phyloP scores from a whole-genome alignment of 2,113 vertebrate species.

The Cyanocitta stelleri region DNA sequence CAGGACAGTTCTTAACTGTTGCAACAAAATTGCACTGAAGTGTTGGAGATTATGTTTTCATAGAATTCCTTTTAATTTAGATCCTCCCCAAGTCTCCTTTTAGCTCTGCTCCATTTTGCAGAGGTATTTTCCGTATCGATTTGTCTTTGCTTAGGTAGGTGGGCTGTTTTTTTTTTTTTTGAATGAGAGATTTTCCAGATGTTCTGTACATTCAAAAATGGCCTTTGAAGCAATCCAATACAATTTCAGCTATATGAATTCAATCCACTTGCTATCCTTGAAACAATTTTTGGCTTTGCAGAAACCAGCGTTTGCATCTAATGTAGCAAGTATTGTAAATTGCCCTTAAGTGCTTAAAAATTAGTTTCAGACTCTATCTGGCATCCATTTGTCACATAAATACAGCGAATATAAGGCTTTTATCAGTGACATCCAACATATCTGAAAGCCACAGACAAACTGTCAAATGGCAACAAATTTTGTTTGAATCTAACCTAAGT shows the following conservation, averaged over 20 bases:
- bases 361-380: conserved; percentile 36
- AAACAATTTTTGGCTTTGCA: conserved; percentile 26
- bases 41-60: background rate
- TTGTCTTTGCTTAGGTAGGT: background rate
- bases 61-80: background rate
- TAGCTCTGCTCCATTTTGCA: background rate
- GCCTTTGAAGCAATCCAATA: conserved; percentile 22
- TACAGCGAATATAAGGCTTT: conserved; percentile 3
- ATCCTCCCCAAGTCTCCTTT: background rate
- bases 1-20: background rate
- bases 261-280: background rate
- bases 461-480: background rate
- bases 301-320: background rate
- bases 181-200: conserved; percentile 35
- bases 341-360: conserved; percentile 56
- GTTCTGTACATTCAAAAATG: conserved; percentile 39
- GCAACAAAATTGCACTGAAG: background rate
- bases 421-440: conserved; percentile 11
- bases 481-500: background rate
- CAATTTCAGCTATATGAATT: conserved; percentile 54
- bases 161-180: background rate
- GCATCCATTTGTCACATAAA: conserved; percentile 36
- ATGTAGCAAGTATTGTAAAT: conserved; percentile 44
- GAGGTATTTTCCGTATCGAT: background rate
- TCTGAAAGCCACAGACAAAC: background rate